Evolutionary conservation across 2,113 vertebrate genomes (phyloP).

Genomic region (Meleagris gallopavo): DNA sequence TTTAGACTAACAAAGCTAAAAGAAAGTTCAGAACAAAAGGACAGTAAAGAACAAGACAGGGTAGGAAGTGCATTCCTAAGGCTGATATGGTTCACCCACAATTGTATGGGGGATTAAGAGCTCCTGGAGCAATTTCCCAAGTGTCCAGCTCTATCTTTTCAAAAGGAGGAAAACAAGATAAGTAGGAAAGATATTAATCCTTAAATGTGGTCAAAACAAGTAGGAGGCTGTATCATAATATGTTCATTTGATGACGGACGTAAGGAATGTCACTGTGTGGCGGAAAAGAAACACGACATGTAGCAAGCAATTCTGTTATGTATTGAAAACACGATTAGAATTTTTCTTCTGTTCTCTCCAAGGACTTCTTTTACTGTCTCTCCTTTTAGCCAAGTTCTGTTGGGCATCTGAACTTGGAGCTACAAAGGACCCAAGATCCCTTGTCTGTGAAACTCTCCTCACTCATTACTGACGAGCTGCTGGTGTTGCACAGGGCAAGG

Average conservation of each 20-base stretch:
- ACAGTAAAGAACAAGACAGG: background rate
- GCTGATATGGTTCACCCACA: background rate
- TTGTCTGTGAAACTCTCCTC: background rate
- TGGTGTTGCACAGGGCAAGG: accelerated
- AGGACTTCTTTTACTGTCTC: background rate
- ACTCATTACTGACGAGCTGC: accelerated
- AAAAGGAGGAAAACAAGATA: background rate
- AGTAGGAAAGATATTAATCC: background rate
- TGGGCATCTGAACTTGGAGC: background rate
- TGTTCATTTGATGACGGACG: background rate
- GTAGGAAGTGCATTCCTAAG: background rate
- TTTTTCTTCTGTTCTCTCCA: background rate
- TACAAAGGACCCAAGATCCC: background rate
- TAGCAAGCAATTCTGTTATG: background rate
- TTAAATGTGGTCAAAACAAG: background rate
- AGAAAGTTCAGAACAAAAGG: background rate
- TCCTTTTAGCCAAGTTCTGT: background rate
- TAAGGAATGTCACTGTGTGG: background rate
- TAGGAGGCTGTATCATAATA: background rate
- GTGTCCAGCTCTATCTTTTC: background rate
- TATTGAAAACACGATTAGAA: background rate
- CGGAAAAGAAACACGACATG: background rate
- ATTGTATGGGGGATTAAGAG: background rate
- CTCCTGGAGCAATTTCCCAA: background rate
- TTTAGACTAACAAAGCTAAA: background rate